Evolutionary conservation across 2,888 invertebrate species (phyloP).

Genomic region (Allygus modestus): DNA sequence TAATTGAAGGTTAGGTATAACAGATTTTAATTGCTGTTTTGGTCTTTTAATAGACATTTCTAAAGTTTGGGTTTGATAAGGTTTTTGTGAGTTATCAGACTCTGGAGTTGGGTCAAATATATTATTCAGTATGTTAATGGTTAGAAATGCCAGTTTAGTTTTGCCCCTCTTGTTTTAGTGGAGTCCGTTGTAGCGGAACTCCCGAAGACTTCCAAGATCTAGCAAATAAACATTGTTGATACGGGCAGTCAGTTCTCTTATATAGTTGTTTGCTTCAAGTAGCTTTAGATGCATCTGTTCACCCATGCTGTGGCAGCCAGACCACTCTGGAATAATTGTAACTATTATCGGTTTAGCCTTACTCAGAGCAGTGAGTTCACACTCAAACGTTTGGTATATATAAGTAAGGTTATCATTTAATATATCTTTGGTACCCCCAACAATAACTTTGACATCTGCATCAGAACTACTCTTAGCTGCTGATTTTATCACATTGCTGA

Average conservation of each 20-base stretch:
- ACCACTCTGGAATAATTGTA: neutral
- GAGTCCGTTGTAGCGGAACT: neutral
- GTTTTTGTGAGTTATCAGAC: no score
- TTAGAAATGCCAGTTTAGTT: neutral
- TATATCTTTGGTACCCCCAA: neutral
- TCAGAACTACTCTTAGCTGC: neutral
- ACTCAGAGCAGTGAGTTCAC: no score
- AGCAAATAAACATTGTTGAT: neutral
- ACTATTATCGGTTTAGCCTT: no score
- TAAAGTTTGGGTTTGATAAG: no score
- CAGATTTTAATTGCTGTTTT: no score
- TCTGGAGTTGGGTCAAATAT: neutral
- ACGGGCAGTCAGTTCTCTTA: neutral
- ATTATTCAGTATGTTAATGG: conserved; percentile 13
- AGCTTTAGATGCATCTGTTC: neutral
- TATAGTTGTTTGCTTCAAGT: conserved; percentile 11
- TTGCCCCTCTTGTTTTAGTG: neutral
- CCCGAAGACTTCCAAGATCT: neutral
- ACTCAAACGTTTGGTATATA: no score
- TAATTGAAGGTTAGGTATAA: no score
- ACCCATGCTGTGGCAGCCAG: neutral
- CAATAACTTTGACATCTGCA: neutral
- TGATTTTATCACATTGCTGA: neutral
- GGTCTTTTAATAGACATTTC: no score
- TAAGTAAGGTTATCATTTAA: neutral